phyloP scores from a whole-genome alignment of 2,888 invertebrate genomes.

The Dicyrtoma fusca region DNA sequence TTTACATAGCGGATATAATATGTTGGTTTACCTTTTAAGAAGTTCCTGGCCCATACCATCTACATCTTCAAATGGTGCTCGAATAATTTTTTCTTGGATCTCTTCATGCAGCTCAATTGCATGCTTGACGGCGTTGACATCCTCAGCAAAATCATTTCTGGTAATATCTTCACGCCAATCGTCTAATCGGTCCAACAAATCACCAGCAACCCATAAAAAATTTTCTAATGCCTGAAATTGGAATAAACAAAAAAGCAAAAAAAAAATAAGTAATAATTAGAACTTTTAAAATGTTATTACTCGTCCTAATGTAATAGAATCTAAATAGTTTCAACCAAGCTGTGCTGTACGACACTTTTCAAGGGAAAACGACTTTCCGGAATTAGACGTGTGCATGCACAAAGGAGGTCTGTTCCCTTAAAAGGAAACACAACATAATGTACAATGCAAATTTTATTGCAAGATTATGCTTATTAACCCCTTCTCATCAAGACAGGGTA shows the following conservation, averaged over 20 bases:
- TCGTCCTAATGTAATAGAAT: no score
- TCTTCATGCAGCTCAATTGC: slow-evolving; percentile 91
- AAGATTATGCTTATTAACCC: no score
- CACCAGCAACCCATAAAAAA: slow-evolving; percentile 93
- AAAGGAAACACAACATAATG: neutral
- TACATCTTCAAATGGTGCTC: slow-evolving; percentile 91
- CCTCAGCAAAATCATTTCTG: slow-evolving; percentile 91
- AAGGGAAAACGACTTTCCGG: no score
- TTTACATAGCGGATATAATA: no score
- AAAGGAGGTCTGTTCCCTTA: no score
- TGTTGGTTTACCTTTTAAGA: slow-evolving; percentile 61
- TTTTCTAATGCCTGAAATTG: slow-evolving; percentile 78
- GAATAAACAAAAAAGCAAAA: slow-evolving; percentile 30
- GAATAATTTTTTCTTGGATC: slow-evolving; percentile 90
- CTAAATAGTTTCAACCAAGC: no score
- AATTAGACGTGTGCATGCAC: no score
- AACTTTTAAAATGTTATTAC: neutral
- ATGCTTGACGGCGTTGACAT: slow-evolving; percentile 87
- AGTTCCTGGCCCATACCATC: slow-evolving; percentile 81
- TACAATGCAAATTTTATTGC: neutral
- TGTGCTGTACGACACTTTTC: no score
- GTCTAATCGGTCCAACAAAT: slow-evolving; percentile 87
- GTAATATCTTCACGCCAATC: slow-evolving; percentile 91
- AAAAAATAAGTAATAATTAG: slow-evolving; percentile 1
- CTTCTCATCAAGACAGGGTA: no score